phyloP scores from a whole-genome alignment of 2,888 invertebrate species.

The Selenia dentaria region DNA sequence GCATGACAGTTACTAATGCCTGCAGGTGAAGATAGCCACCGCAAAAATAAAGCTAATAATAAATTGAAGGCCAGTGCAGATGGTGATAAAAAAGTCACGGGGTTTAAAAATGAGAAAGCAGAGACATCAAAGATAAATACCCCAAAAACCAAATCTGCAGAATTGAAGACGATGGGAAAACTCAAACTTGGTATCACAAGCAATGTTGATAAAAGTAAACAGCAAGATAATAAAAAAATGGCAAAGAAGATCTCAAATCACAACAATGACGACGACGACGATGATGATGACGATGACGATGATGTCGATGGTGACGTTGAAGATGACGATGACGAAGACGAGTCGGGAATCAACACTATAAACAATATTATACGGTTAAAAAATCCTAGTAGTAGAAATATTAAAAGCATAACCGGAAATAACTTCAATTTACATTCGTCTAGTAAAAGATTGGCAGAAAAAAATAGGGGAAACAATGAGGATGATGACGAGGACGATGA shows the following conservation, averaged over 20 bases:
- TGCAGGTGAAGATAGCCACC: conserved; percentile 85
- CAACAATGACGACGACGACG: conserved; percentile 56
- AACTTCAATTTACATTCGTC: too few species aligned
- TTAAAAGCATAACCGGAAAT: not conserved
- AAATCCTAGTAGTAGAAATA: conserved; percentile 1
- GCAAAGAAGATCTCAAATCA: conserved; percentile 27
- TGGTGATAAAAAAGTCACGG: conserved; percentile 69
- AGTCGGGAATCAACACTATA: conserved; percentile 6
- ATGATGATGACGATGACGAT: conserved; percentile 51
- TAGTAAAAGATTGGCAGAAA: too few species aligned
- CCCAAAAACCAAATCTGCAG: conserved; percentile 44
- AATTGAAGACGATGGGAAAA: conserved; percentile 63
- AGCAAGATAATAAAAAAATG: conserved; percentile 27
- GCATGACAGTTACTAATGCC: conserved; percentile 86
- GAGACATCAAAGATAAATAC: conserved; percentile 40
- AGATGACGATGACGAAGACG: conserved; percentile 41
- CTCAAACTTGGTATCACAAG: conserved; percentile 59
- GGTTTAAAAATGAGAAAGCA: conserved; percentile 51
- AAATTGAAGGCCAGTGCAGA: conserved; percentile 82
- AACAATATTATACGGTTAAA: conserved; percentile 6
- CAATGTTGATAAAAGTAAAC: conserved; percentile 39
- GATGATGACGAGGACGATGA: too few species aligned
- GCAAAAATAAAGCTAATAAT: conserved; percentile 74
- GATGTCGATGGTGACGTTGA: conserved; percentile 58
- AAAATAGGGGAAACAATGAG: too few species aligned